Base-by-base conservation (phyloP, 2,113 vertebrate genomes). In the Desmodus rotundus region DNA sequence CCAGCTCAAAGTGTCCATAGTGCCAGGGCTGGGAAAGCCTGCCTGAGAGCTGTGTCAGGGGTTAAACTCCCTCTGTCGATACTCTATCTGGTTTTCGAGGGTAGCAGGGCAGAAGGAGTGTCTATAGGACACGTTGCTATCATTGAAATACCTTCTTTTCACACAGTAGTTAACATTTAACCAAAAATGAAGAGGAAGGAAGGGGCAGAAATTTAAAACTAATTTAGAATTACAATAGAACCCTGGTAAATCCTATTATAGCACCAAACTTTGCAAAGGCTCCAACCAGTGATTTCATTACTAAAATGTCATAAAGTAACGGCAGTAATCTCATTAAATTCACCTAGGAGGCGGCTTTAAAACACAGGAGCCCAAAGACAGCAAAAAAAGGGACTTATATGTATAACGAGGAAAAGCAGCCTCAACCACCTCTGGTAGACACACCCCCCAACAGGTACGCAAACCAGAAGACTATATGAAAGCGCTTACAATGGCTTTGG, bases 131-230 rank as follows among this genome's bases (percentile, higher is more conserved):
- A 89, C 85, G 31, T 63, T 82, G 16, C 72, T 88, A 33, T 78
- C 38, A 92, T 50, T 80, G 76, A 92, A 96, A 89, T 89, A 63
- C 74, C 72, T 63, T 87, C 88, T 91, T 12, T 67, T 58, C 26
- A 70, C 22, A 3, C 33, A 47, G 67, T 28, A 33, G 65, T 83
- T 87, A 96, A 36, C 58, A 82, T 43, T 84, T 87, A 80, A 88
- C 61, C 61, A 92, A 56, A 94, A 87, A 56, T 8, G 26, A 12
- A 88, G 68, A 88, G 78, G 36, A 82, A 85, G 47, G 45, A 70
- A 94, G 31, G 28, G 36, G 58, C 45, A 91, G 36, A 95, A 36
- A 70, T 45, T 92, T 58, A 72, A 65, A 94, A 28, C 45, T 54
- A 87, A 94, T 72, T 80, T 52, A 41, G 54, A 90, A 85, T 88